Base-by-base conservation (phyloP, 2,113 vertebrate species). In the Kryptolebias marmoratus region DNA sequence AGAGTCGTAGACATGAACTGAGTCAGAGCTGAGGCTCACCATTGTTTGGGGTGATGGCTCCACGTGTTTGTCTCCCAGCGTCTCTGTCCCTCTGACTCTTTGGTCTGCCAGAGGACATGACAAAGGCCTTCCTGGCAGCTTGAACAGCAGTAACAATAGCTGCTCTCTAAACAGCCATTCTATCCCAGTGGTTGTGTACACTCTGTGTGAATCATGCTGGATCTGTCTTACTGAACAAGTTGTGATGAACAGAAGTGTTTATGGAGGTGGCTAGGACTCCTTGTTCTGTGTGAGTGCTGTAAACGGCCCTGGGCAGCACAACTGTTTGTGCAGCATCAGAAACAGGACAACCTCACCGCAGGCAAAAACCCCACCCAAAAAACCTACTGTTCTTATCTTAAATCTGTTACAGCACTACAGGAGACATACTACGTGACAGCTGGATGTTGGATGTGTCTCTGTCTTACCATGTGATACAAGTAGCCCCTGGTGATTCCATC, bases 21-120 rank as follows among this genome's bases (percentile, higher is more conserved):
- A 86, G 72, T 71, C 70, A 62, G 77, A 12, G 56, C 83, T 84
- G 36, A 90, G 75, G 58, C 65, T 2, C 49, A 56, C 58, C 58
- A 2, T 78, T 83, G 84, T 88, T 74, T 11, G 11, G 70, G 56
- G 56, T 64, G 85, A 75, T 18, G 59, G 64, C 78, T 68, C 75
- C 32, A 14, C 64, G 63, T 59, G 75, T 72, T 75, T 50, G 57
- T 79, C 7, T 36, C 3, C 32, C 32, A 36, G 32, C 32, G 7
- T 36, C 58, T 67, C 69, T 1, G 15, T 64, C 64, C 81, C 16
- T 57, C 77, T 75, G 77, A 67, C 75, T 69, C 58, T 45, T 28
- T 52, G 69, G 50, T 71, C 73, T 68, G 48, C 58, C 42, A 11
- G 30, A 60, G 77, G 57, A 59, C 68, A 28, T 11, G 56, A 74